Evolutionary conservation across 2,113 vertebrate genomes (phyloP).

Genomic region (Ophthalmolycus amberensis): DNA sequence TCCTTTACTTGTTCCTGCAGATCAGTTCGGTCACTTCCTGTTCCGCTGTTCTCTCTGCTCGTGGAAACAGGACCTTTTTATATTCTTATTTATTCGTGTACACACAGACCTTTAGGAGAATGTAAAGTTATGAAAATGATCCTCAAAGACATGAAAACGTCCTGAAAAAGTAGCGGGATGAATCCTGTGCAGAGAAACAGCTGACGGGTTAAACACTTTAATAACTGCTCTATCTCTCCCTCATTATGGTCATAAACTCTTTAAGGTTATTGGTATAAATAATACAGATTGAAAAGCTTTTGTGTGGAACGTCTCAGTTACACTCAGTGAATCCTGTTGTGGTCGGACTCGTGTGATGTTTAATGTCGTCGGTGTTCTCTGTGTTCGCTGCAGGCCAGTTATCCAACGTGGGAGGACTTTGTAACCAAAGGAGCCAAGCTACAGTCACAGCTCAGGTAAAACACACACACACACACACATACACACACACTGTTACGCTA

Average conservation of each 20-base stretch:
- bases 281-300: not conserved
- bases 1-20: not conserved
- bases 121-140: no score
- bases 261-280: slow-evolving; percentile 8
- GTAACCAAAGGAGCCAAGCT: slow-evolving; percentile 87
- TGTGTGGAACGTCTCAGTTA: not conserved
- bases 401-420: slow-evolving; percentile 90
- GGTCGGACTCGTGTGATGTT: not conserved
- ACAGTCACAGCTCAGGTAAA: slow-evolving; percentile 87
- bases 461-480: not conserved
- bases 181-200: not conserved
- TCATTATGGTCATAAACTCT: slow-evolving; percentile 7
- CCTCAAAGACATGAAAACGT: no score
- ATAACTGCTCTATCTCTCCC: not conserved
- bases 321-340: not conserved
- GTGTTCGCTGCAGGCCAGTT: slow-evolving; percentile 82
- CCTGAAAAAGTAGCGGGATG: no score
- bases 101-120: no score
- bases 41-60: no score
- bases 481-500: not conserved
- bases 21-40: no score
- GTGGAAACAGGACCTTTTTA: no score
- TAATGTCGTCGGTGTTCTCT: not conserved
- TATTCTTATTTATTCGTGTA: no score
- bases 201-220: not conserved